Base-by-base conservation (phyloP, 2,888 invertebrate species). In the Dendrolimus houi region DNA sequence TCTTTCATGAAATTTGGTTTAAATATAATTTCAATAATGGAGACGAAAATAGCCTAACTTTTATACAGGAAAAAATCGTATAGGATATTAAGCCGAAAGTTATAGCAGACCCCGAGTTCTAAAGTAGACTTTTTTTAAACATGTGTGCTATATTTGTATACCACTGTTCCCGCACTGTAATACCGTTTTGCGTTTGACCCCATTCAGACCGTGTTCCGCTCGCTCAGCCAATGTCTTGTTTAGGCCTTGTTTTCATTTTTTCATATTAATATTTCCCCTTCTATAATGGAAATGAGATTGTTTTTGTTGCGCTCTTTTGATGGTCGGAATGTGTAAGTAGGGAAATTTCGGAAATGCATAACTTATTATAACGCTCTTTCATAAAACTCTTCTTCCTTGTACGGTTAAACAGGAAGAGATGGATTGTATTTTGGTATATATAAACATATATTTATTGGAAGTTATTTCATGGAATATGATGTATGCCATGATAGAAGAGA, bases 171-270 rank as follows among this genome's bases (percentile, higher is more conserved):
- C 58, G 58, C 60, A 60, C 10, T 55, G 53, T 54, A 56, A 58
- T 56, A 56, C 67, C 63, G 66, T 71, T 77, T 73, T 73, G 69
- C 74, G 71, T 72, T 73, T 76, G 72, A 74, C 73, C 77, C 74
- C 68, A 68, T 70, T 71, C 71, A 69, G 47, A 47, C 65, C 67
- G 65, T 67, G 61, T 65, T 62, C 61, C 60, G 60, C 59, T 61
- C 62, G 57, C 60, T 65, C 61, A 63, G 62, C 61, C 63, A 60
- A 57, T 58, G 54, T 57, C 54, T 61, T 60, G 60, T 64, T 58
- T 59, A 55, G 62, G 57, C 54, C 61, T 64, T 60, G 61, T 68
- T 66, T 67, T 68, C 65, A 65, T 63, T 66, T 64, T 59, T 62
- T 61, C 64, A 62, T 64, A 66, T 63, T 66, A 65, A 64, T 64